A percentile compares a stretch with the other conserved stretches of the same genome.
Conservation (phyloP, 2,888 invertebrate species). For the Yponomeuta malinellus region DNA sequence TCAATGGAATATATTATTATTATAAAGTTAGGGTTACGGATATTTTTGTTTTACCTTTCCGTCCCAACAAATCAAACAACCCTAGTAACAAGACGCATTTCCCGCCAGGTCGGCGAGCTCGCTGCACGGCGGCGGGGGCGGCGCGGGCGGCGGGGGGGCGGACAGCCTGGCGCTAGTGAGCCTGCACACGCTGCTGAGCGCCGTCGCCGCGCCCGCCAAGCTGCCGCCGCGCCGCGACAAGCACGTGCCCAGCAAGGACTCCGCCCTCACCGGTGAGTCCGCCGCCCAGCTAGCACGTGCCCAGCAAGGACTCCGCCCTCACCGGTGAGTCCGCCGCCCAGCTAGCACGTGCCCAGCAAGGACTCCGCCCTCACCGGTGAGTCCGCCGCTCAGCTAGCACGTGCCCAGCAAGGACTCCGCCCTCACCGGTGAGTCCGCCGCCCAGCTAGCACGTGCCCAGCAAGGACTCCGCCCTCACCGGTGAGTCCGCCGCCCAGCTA, state of each 20-base stretch:
- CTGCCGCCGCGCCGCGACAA: conserved; percentile 36
- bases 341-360: background rate
- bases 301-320: background rate
- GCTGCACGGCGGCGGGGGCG: conserved; percentile 47
- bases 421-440: background rate
- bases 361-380: background rate
- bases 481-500: background rate
- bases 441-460: background rate
- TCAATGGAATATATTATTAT: too few relatives aligned
- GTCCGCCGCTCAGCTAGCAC: background rate
- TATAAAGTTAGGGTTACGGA: too few relatives aligned
- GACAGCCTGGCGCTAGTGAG: conserved; percentile 62
- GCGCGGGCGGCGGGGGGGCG: conserved; percentile 34
- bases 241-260: conserved; percentile 43
- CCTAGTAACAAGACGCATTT: too few relatives aligned
- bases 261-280: conserved; percentile 41
- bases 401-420: background rate
- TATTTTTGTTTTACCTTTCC: too few relatives aligned
- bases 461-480: background rate
- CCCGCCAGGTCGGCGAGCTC: conserved; percentile 48
- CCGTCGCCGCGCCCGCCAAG: conserved; percentile 30
- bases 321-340: background rate
- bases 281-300: background rate
- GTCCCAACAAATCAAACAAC: too few relatives aligned
- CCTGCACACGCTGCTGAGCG: conserved; percentile 59